Conservation (phyloP, 2,888 invertebrate genomes). For the Megalurothrips usitatus region DNA sequence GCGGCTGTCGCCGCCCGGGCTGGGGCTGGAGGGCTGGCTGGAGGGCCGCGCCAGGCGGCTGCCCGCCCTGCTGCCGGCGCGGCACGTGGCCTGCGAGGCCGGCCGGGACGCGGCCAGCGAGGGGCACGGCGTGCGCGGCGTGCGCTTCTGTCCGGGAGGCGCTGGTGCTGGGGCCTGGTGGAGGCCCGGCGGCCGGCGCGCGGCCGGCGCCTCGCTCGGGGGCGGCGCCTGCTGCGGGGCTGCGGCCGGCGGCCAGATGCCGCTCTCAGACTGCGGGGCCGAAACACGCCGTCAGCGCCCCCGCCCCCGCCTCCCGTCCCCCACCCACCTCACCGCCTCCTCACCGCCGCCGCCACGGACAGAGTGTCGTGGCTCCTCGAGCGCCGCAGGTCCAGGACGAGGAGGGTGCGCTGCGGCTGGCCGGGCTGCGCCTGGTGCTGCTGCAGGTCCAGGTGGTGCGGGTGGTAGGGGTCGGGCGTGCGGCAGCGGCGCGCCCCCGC, state of each 20-base stretch:
- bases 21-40: constrained; percentile 2
- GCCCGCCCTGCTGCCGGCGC: constrained; percentile 35
- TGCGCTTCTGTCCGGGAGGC: constrained; percentile 46
- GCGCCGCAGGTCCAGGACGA: constrained; percentile 67
- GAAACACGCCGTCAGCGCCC: not conserved
- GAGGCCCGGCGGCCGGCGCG: constrained; percentile 45
- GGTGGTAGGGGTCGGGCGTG: constrained; percentile 60
- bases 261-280: constrained; percentile 13
- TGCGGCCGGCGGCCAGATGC: constrained; percentile 1
- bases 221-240: not conserved
- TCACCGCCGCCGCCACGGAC: constrained; percentile 19
- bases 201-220: constrained; percentile 9
- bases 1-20: not conserved
- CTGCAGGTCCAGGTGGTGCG: not conserved
- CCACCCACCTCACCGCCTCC: too few species aligned
- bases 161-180: constrained; percentile 50
- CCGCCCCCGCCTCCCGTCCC: too few species aligned
- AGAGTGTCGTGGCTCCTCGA: constrained; percentile 60
- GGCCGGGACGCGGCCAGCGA: constrained; percentile 43
- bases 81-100: constrained; percentile 45
- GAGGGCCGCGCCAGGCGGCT: constrained; percentile 6
- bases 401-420: constrained; percentile 55
- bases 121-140: constrained; percentile 48
- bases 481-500: constrained; percentile 51
- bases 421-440: constrained; percentile 34